Base-by-base conservation (phyloP, 1,140 invertebrate species). In the Ceratina calcarata region DNA sequence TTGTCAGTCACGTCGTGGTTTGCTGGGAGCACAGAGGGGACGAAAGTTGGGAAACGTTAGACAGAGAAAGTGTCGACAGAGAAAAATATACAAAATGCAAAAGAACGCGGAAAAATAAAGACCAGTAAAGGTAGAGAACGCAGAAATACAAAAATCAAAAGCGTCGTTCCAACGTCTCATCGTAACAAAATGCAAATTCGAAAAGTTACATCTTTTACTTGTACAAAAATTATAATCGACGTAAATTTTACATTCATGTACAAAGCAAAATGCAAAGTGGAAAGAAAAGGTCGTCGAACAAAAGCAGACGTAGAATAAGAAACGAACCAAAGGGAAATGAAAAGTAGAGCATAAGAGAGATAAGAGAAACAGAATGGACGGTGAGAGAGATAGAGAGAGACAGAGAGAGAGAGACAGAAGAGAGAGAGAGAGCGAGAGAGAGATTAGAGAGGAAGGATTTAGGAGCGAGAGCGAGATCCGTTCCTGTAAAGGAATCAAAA, bases 401-500 rank as follows among this genome's bases (percentile, higher is more conserved):
- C 1, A 66, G 53, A 65, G 16, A 70, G 64, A 72, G 45, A 51
- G 65, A 68, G 45, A 57, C 32, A 74, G 20, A 32, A 78, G 18
- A 67, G 45, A 71, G 57, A 78, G 1, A 69, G 75, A 80, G 22
- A 79, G 37, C 85, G 76, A 82, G 67, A 80, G 65, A 77, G 64
- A 81, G 22, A 66, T 58, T 61, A 22, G 78, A 45, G 72, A 69
- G 81, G 62, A 82, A 72, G 81, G 81, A 86, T 80, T 72, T 78
- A 86, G 84, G 88, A 91, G 88, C 78, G 92, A 92, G 90, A 93
- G 92, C 90, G 87, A 90, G 90, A 91, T 92, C 90, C 89, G 91
- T 93, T 93, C 92, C 92, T 93, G 92, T 92, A 93, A 93, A 92
- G 91, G 91, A 92, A 91, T 92, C 89, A 93, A 92, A 92, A 93